Percentiles rank a stretch among this genome's conserved stretches.
Conservation (phyloP, 1,140 invertebrate genomes). For the Dreissena rostriformis region DNA sequence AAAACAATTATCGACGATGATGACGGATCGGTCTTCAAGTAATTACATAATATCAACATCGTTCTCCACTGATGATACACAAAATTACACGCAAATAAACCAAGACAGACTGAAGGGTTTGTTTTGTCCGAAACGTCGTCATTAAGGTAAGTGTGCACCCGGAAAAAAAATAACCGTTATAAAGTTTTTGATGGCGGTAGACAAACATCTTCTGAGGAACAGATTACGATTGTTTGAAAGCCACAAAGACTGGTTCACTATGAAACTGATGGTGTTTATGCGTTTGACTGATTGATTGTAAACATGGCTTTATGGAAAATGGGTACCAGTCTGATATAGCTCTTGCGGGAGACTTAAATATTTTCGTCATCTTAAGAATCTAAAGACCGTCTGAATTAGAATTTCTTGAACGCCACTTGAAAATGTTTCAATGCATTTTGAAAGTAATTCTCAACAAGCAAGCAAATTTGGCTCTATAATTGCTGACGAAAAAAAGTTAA, state of each 20-base stretch:
- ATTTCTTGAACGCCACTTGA: no score
- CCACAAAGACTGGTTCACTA: conserved; percentile 21
- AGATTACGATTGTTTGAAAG: conserved; percentile 39
- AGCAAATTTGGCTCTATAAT: no score
- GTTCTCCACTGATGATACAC: conserved; percentile 23
- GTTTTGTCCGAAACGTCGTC: conserved; percentile 36
- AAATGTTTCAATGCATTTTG: no score
- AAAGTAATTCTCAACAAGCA: no score
- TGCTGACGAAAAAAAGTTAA: no score
- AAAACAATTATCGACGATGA: conserved; percentile 34
- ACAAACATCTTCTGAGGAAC: conserved; percentile 24
- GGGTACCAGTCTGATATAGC: no score
- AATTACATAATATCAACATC: conserved; percentile 49
- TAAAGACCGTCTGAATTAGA: no score
- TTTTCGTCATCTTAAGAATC: no score
- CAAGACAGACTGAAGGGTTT: conserved; percentile 45
- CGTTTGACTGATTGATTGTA: conserved; percentile 21
- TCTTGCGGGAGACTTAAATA: no score
- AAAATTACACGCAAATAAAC: conserved; percentile 41
- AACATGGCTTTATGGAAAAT: neutral
- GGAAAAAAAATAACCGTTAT: conserved; percentile 3
- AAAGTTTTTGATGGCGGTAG: conserved; percentile 22
- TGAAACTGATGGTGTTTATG: conserved; percentile 34
- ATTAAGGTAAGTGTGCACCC: conserved; percentile 45
- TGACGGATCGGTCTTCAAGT: conserved; percentile 43